Evolutionary conservation across 2,113 vertebrate species (phyloP), one percentile per base, ranked within the genome.

Genomic region (Trichechus manatus): DNA sequence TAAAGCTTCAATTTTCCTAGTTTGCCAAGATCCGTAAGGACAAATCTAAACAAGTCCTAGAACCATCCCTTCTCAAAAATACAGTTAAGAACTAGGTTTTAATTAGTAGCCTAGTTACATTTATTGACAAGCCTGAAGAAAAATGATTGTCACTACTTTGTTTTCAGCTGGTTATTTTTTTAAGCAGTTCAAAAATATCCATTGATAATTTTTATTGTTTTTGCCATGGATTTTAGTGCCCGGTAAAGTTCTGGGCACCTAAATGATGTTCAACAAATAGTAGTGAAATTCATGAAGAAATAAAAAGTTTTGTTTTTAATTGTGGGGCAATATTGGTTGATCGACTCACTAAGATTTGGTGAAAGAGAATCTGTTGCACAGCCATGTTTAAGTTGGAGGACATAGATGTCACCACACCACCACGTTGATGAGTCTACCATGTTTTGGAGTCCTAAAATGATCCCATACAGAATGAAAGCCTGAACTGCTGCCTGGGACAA

Each of bases 261-360:
- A 91, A 97, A 68, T 95, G 79, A 89, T 84, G 89, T 72, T 94
- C 96, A 85, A 93, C 68, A 89, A 89, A 83, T 50, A 68, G 31
- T 50, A 68, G 31, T 93, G 59, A 75, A 88, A 94, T 92, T 88
- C 50, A 78, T 72, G 66, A 90, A 85, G 23, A 95, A 92, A 68
- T 89, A 70, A 61, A 91, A 84, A n/a, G 42, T 25, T 95, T 89
- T 89, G 39, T 64, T 94, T 95, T 91, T 36, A 72, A 92, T 29
- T 91, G 44, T 94, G 66, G 53, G 17, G 50, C 39, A 61, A 93
- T 89, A 92, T 90, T 47, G 68, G 50, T 74, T 87, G 85, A 80
- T 64, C 84, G n/a, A 83, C 23, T 86, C 80, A 87, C 33, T 53
- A 89, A 95, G 25, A 81, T n/a, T 78, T 85, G 64, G 25, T 81